A percentile compares a stretch with the other conserved stretches of the same genome.
Evolutionary conservation across 1,140 invertebrate genomes (phyloP).

Genomic region (Pararge aegeria): DNA sequence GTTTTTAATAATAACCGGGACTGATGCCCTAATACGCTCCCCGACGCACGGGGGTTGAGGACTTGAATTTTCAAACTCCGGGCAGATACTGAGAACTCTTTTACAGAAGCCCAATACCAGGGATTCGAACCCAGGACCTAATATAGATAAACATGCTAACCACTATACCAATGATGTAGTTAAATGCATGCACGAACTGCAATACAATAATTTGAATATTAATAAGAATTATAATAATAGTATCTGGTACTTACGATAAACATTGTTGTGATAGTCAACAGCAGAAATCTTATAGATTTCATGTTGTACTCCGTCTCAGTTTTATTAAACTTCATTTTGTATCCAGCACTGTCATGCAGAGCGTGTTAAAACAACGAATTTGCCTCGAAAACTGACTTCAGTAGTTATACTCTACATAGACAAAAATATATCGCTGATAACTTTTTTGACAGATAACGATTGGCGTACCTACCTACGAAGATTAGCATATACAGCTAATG

Average conservation of each 20-base stretch:
- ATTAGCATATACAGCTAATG: not conserved
- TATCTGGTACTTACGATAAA: slow-evolving; percentile 67
- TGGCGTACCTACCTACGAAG: not conserved
- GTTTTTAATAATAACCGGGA: too few species aligned
- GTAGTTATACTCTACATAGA: not conserved
- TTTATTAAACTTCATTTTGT: slow-evolving; percentile 59
- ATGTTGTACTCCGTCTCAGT: slow-evolving; percentile 69
- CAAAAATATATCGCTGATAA: slow-evolving; percentile 7
- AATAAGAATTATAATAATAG: too few species aligned
- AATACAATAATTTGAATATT: too few species aligned
- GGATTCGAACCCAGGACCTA: too few species aligned
- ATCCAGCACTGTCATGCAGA: not conserved
- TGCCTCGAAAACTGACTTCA: slow-evolving; percentile 9
- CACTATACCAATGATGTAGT: too few species aligned
- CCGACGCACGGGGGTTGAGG: too few species aligned
- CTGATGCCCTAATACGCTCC: too few species aligned
- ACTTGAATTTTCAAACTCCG: too few species aligned
- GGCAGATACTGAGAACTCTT: too few species aligned
- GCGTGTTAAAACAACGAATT: not conserved
- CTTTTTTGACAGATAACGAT: not conserved
- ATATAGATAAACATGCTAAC: too few species aligned
- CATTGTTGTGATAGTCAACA: slow-evolving; percentile 69
- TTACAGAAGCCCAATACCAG: too few species aligned
- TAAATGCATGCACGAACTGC: too few species aligned
- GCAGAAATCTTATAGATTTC: slow-evolving; percentile 71